Base-by-base conservation (phyloP, 2,113 vertebrate genomes). In the Labeo rohita region DNA sequence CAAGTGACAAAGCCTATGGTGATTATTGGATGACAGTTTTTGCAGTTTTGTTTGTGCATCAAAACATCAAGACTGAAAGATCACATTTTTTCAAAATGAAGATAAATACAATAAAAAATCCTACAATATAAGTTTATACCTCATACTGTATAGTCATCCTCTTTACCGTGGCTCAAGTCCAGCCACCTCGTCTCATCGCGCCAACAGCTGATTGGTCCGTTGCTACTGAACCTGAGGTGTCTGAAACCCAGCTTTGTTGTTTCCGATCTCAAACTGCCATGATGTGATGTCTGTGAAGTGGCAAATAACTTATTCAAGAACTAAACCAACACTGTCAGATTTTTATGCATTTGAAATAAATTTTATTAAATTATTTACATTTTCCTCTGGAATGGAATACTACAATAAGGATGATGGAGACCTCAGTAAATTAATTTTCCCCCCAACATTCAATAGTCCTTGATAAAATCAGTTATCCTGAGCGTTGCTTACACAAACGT, bases 371-470 rank as follows among this genome's bases (percentile, higher is more conserved):
- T 36, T 36, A 52, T 52, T 76, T 6, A 54, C 52, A 52, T 52
- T n/a, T 28, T 52, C 49, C 49, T 77, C 23, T 78, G 75, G 1
- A 77, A 77, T 54, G n/a, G n/a, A 72, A 72, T 74, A 45, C 39
- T 52, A 76, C 23, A 59, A 18, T 9, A 61, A 79, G 34, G 21
- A 4, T 5, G 10, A 56, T 18, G 9, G 54, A 61, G 10, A 39
- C 8, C 13, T 11, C 28, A 54, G 8, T 78, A 59, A 28, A 47
- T 74, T 0, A 11, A 6, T 11, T 12, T n/a, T 2, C 15, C 49
- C 15, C 49, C 1, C 8, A 39, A 18, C 43, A 80, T 80, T 63
- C 9, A 21, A 15, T 63, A 13, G 18, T 49, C n/a, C 45, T 28
- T 80, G 16, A 28, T 65, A 49, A 2, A 82, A 50, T 11, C 15